Conservation (phyloP, 2,113 vertebrate genomes). For the Melanotaenia duboulayi region DNA sequence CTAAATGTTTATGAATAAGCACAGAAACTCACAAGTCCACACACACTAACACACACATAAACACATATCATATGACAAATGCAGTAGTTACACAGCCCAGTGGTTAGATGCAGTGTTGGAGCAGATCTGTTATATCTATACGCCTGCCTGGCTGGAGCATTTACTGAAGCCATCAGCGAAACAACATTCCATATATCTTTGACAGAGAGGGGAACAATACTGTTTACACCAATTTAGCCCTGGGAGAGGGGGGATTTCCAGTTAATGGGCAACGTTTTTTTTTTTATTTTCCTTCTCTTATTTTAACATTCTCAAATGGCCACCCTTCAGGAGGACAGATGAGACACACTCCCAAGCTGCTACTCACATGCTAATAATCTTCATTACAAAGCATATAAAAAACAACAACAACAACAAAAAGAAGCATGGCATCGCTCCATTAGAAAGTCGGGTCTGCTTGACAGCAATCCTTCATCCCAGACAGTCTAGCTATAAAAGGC, state of each 20-base stretch:
- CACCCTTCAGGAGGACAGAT: slow-evolving; percentile 67
- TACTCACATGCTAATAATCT: slow-evolving; percentile 70
- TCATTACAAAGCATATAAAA: slow-evolving; percentile 58
- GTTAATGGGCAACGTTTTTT: slow-evolving; percentile 53
- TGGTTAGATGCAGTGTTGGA: slow-evolving; percentile 63
- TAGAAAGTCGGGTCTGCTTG: slow-evolving; percentile 42
- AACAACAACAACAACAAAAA: slow-evolving; percentile 16
- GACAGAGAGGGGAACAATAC: slow-evolving; percentile 74
- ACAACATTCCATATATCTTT: slow-evolving; percentile 72
- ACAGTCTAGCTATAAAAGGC: slow-evolving; percentile 1
- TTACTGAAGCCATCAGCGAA: slow-evolving; percentile 75
- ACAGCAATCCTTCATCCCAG: slow-evolving; percentile 22
- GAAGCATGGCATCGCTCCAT: slow-evolving; percentile 18
- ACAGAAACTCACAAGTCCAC: slow-evolving; percentile 4
- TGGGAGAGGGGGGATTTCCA: slow-evolving; percentile 38
- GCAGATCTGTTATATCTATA: slow-evolving; percentile 73
- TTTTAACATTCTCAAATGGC: slow-evolving; percentile 69
- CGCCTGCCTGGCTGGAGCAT: slow-evolving; percentile 69
- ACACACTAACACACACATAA: slow-evolving; percentile 18
- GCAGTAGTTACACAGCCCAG: slow-evolving; percentile 72
- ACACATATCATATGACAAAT: slow-evolving; percentile 63
- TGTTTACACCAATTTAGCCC: slow-evolving; percentile 74
- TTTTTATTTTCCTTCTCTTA: slow-evolving; percentile 15
- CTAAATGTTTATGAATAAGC: slow-evolving; percentile 50
- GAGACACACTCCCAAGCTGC: slow-evolving; percentile 50